Conservation (phyloP, 2,113 vertebrate species). For the Pycnonotus jocosus region DNA sequence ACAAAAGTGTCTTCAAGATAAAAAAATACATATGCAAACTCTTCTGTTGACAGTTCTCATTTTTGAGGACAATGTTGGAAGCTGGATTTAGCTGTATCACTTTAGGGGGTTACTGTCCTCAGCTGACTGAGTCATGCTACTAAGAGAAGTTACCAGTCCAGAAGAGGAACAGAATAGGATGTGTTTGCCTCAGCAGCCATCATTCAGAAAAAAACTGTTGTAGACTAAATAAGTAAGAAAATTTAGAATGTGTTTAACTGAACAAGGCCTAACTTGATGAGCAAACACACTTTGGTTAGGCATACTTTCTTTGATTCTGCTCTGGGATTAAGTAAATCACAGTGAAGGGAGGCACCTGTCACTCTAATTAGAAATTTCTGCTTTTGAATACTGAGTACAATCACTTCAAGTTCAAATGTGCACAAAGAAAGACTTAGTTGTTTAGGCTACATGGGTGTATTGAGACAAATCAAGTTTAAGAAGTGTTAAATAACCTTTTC, state of each 20-base stretch:
- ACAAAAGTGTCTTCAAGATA: background rate
- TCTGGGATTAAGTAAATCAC: background rate
- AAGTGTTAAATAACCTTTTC: slow-evolving; percentile 83
- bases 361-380: background rate
- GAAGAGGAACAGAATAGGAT: background rate
- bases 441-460: background rate
- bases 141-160: background rate
- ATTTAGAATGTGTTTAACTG: background rate
- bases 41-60: background rate
- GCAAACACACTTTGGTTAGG: background rate
- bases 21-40: background rate
- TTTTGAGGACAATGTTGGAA: background rate
- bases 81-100: background rate
- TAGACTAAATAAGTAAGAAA: background rate
- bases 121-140: background rate
- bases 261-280: background rate
- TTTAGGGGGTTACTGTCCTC: background rate
- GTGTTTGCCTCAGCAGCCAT: background rate
- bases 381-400: background rate
- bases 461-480: background rate
- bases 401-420: background rate
- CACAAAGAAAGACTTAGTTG: background rate
- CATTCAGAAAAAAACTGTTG: background rate
- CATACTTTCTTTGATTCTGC: background rate
- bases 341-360: background rate